Evolutionary conservation across 2,888 invertebrate genomes (phyloP).

Genomic region (Drosophila subquinaria): DNA sequence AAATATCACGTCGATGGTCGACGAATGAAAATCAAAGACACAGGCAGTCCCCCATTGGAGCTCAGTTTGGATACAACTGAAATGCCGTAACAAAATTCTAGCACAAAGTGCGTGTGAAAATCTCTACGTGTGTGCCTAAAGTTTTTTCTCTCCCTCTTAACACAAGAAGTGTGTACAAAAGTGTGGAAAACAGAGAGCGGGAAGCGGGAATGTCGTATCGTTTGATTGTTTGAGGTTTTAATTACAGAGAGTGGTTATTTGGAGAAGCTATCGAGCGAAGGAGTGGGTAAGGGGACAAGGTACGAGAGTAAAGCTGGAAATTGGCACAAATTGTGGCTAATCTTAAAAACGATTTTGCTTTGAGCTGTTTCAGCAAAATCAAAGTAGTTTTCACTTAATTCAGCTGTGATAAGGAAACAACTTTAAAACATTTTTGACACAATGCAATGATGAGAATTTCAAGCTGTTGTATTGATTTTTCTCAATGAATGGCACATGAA

Average conservation of each 20-base stretch:
- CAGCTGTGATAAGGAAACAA: not conserved
- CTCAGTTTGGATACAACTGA: conserved; percentile 38
- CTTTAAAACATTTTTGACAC: conserved; percentile 1
- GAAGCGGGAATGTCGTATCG: conserved; percentile 26
- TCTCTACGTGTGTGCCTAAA: conserved; percentile 62
- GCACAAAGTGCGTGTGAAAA: conserved; percentile 67
- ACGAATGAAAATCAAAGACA: conserved; percentile 56
- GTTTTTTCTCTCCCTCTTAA: conserved; percentile 22
- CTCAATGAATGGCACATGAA: not conserved
- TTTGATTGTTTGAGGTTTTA: conserved; percentile 70
- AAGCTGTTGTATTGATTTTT: conserved; percentile 12
- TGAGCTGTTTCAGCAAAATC: conserved; percentile 9
- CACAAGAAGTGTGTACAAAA: not conserved
- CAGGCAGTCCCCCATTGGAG: conserved; percentile 30
- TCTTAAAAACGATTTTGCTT: conserved; percentile 29
- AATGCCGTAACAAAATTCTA: conserved; percentile 55
- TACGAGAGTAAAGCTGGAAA: conserved; percentile 45
- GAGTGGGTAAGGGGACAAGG: conserved; percentile 15
- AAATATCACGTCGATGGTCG: conserved; percentile 70
- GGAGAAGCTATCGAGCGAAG: conserved; percentile 38
- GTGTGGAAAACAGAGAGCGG: not conserved
- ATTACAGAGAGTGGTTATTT: conserved; percentile 72
- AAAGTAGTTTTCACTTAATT: conserved; percentile 11
- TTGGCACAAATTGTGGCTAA: conserved; percentile 64
- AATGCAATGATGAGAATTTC: not conserved